Evolutionary conservation across 2,888 invertebrate species (phyloP).

Genomic region (Papilio protenor): DNA sequence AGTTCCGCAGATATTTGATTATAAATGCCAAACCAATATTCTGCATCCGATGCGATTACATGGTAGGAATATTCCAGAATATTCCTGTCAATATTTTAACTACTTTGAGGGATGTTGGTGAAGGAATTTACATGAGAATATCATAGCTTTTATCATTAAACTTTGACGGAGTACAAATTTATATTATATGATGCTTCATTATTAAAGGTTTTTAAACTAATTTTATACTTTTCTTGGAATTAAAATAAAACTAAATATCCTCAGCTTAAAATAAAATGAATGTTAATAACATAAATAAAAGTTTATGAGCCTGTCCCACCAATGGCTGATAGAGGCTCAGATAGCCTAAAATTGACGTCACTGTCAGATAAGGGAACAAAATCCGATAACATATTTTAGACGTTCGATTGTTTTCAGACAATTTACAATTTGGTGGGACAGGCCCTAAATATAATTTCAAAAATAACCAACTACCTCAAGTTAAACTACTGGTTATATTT

Average conservation of each 20-base stretch:
- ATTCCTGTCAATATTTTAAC: not conserved
- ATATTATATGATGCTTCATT: not conserved
- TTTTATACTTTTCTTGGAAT: not conserved
- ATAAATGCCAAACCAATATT: slow-evolving; percentile 37
- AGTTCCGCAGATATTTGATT: slow-evolving; percentile 39
- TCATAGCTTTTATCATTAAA: not conserved
- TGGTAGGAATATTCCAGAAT: not conserved
- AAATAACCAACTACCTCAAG: not conserved
- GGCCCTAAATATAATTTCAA: too few relatives aligned
- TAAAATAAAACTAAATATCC: not conserved
- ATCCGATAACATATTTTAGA: too few relatives aligned
- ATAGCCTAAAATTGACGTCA: too few relatives aligned
- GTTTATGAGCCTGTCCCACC: too few relatives aligned
- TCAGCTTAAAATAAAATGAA: too few relatives aligned
- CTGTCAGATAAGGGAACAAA: too few relatives aligned
- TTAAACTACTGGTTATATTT: not conserved
- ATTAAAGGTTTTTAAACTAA: not conserved
- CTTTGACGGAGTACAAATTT: not conserved
- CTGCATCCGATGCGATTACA: not conserved
- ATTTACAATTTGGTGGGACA: too few relatives aligned
- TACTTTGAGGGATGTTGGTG: not conserved
- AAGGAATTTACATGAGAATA: slow-evolving; percentile 6
- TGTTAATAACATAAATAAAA: too few relatives aligned
- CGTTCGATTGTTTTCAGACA: too few relatives aligned
- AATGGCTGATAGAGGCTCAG: too few relatives aligned